Evolutionary conservation across 2,888 invertebrate genomes (phyloP).

Genomic region (Pocota personata): DNA sequence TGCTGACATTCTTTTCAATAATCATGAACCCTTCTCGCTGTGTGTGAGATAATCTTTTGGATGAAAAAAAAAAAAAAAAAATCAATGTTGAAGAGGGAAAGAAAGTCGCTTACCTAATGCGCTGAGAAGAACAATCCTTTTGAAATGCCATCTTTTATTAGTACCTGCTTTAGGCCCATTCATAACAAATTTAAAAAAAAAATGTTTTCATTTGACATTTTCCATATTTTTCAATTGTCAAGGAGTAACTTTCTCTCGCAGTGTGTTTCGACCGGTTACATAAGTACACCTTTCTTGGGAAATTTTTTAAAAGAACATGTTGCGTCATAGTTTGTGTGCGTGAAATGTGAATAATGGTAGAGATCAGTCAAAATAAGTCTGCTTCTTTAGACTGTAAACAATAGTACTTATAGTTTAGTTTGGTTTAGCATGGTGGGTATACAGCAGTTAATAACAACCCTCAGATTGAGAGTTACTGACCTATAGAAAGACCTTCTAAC

Average conservation of each 20-base stretch:
- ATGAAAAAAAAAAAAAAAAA: neutral
- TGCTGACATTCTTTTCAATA: constrained; percentile 10
- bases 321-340: neutral
- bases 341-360: neutral
- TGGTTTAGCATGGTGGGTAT: too few species aligned
- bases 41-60: constrained; percentile 18
- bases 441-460: too few species aligned
- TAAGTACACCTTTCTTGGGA: neutral
- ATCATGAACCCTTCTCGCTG: constrained; percentile 34
- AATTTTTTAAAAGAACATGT: neutral
- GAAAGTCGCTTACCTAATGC: constrained; percentile 19
- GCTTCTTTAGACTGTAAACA: neutral
- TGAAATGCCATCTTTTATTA: constrained; percentile 17
- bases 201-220: constrained; percentile 27
- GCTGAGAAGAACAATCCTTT: constrained; percentile 37
- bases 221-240: constrained; percentile 13
- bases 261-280: neutral
- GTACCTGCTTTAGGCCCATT: constrained; percentile 37
- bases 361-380: neutral
- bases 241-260: neutral
- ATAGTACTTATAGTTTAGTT: too few species aligned
- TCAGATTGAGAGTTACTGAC: too few species aligned
- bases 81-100: constrained; percentile 1
- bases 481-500: too few species aligned
- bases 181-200: constrained; percentile 15